These are phyloP conservation scores for Stenotaenia linearis DNA, from an alignment of 2,888 invertebrate genomes.

Conservation along the genomic window DNA sequence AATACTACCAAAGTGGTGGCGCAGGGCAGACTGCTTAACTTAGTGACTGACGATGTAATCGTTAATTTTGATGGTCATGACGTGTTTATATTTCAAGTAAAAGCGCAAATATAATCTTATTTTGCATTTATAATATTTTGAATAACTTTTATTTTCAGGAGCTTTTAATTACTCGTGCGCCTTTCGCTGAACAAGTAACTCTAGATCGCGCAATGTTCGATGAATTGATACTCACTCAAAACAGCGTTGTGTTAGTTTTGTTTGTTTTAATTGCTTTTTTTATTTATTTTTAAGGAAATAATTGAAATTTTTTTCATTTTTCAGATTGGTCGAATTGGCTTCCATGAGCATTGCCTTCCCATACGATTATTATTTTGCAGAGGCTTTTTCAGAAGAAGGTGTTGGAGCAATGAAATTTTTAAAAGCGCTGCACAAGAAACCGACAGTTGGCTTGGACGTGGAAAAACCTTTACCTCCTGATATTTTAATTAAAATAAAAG, in stretches of 20 bases:
- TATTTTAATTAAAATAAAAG: conserved; percentile 72
- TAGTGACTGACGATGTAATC: conserved; percentile 32
- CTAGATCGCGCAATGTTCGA: conserved; percentile 68
- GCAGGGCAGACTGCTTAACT: background rate
- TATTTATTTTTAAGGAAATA: background rate
- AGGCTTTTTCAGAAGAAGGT: conserved; percentile 79
- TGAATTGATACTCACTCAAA: conserved; percentile 63
- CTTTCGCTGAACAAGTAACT: conserved; percentile 6
- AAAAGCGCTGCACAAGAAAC: conserved; percentile 67
- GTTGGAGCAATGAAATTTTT: conserved; percentile 92
- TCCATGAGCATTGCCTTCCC: conserved; percentile 57
- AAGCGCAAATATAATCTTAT: too few relatives aligned
- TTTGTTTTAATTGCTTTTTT: conserved; percentile 36
- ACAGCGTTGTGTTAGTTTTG: conserved; percentile 60
- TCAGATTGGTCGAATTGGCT: conserved; percentile 57
- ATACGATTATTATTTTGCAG: conserved; percentile 79
- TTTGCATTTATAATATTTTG: background rate
- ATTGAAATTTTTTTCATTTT: conserved; percentile 4
- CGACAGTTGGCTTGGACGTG: conserved; percentile 59
- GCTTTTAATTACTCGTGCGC: background rate
- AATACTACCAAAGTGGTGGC: background rate
- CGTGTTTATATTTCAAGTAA: conserved; percentile 61
- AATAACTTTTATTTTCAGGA: background rate
- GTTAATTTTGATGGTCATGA: conserved; percentile 57
- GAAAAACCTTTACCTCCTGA: conserved; percentile 77